phyloP scores from a whole-genome alignment of 1,140 invertebrate genomes.

The Papilio dardanus region DNA sequence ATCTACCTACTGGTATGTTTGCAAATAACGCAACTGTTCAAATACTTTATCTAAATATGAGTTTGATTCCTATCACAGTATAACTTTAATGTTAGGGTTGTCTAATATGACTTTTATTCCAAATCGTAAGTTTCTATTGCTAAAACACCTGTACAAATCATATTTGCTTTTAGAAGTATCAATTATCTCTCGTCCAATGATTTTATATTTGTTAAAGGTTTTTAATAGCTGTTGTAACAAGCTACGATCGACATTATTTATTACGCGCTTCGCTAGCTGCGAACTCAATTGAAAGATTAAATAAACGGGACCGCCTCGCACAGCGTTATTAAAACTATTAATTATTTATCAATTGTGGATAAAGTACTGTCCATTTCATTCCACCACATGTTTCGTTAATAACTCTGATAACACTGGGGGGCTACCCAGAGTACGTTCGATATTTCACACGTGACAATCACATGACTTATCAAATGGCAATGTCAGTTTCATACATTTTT shows the following conservation, averaged over 20 bases:
- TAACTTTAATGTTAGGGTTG: no score
- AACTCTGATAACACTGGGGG: neutral
- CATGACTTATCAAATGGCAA: no score
- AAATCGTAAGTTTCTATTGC: neutral
- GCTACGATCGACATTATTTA: neutral
- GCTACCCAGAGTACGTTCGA: no score
- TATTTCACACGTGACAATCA: no score
- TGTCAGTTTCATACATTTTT: no score
- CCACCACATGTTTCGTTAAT: neutral
- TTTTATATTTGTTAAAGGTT: neutral
- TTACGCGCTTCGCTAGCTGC: neutral
- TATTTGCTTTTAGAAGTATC: no score
- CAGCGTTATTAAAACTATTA: neutral
- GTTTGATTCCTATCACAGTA: no score
- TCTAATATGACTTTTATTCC: no score
- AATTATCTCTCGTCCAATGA: no score
- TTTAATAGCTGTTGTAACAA: neutral
- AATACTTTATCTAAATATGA: no score
- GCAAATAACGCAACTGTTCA: no score
- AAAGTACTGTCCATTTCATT: neutral
- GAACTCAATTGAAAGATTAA: slow-evolving; percentile 10
- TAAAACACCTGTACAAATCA: neutral
- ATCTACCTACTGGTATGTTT: no score
- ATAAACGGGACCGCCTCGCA: neutral
- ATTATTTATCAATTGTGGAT: neutral